Evolutionary conservation across 2,888 invertebrate species (phyloP), one percentile per base, ranked within the genome.

Genomic region (Apamea crenata): DNA sequence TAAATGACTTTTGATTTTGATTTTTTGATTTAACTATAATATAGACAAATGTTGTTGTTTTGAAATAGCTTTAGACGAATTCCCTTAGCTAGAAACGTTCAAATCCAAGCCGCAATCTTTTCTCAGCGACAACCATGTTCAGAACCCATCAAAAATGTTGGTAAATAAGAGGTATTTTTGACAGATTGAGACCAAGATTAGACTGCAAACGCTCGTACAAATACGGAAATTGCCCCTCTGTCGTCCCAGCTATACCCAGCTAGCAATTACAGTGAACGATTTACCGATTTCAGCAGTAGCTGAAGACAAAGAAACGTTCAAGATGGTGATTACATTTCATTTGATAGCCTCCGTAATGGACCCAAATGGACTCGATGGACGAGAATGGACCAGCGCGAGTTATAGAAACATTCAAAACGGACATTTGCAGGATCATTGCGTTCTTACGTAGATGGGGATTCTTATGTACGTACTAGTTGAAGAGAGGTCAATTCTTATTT

Each of bases 241-340:
- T 36, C 12, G 25, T 47, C 7, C 16, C 16, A 66, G 14, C 18
- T 63, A 63, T 44, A 59, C 8, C 59, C 29, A 74, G 84, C 66
- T 71, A 36, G 69, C 74, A 66, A 74, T 85, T 84, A 84, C 80
- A 63, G 21, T 14, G 14, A 77, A 77, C 74, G 36, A 82, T 82
- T 88, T 82, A 85, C 56, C 72, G 76, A 86, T 71, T 77, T 77
- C 74, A 78, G 65, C 74, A 70, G 70, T 66, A 73, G 32, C n/a
- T 68, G 8, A 59, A 89, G 90, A 92, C 91, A 90, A 91, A 91
- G 90, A 84, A 81, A 77, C 71, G 61, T 61, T 84, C 67, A 70
- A 79, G 83, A 73, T 69, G 63, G 86, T 87, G 90, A 92, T 93
- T 91, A 91, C 90, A 90, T 93, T 92, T 91, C 89, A 89, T 90